A percentile compares a stretch with the other conserved stretches of the same genome.
Conservation (phyloP, 2,888 invertebrate species). For the Metalampra italica region DNA sequence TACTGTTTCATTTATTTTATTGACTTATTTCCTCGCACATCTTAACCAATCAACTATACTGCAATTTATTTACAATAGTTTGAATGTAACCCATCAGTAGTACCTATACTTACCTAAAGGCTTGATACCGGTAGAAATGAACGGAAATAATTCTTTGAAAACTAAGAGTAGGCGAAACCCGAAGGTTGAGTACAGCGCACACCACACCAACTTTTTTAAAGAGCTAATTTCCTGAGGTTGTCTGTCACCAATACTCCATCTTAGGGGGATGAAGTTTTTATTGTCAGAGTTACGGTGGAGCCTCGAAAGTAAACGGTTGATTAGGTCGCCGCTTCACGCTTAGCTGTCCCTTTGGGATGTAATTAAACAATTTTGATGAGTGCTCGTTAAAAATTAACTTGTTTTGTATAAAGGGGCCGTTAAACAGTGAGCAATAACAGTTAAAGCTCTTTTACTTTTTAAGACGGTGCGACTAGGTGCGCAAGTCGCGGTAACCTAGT, state of each 20-base stretch:
- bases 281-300: constrained; percentile 37
- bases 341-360: constrained; percentile 53
- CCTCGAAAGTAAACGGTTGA: constrained; percentile 41
- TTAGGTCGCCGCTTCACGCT: constrained; percentile 46
- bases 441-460: constrained; percentile 8
- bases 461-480: no score
- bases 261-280: constrained; percentile 28
- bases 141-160: no score
- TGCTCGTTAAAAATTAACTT: constrained; percentile 62
- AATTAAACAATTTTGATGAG: constrained; percentile 67
- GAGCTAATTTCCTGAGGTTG: constrained; percentile 51
- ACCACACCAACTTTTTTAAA: constrained; percentile 32
- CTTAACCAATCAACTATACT: no score
- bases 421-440: constrained; percentile 21
- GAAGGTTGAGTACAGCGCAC: not conserved
- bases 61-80: no score
- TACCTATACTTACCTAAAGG: no score
- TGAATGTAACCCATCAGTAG: no score
- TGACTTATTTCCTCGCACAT: no score
- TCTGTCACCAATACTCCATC: constrained; percentile 16
- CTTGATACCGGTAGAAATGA: no score
- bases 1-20: no score
- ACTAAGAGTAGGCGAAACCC: not conserved
- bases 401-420: constrained; percentile 42
- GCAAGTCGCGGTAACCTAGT: no score